A percentile compares a stretch with the other conserved stretches of the same genome.
phyloP scores from a whole-genome alignment of 2,888 invertebrate species.

The Romanomermis culicivorax region DNA sequence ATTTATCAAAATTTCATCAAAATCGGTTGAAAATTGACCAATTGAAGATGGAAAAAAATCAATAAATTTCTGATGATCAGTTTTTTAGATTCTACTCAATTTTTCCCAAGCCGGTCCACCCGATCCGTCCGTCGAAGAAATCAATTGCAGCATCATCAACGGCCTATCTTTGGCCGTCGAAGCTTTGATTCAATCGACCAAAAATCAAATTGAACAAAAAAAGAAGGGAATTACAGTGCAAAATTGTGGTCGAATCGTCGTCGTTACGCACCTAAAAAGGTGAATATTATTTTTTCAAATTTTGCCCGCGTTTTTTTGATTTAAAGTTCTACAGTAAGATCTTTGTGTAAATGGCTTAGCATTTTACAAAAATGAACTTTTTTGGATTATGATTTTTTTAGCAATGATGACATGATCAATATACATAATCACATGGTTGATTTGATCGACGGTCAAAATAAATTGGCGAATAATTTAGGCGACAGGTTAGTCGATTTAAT shows the following conservation, averaged over 20 bases:
- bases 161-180: constrained; percentile 19
- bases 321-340: too few species aligned
- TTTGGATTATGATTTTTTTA: neutral
- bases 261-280: constrained; percentile 8
- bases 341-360: too few species aligned
- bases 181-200: constrained; percentile 15
- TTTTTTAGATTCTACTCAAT: too few species aligned
- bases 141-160: constrained; percentile 18
- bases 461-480: constrained; percentile 9
- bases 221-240: neutral
- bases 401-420: constrained; percentile 4
- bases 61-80: too few species aligned
- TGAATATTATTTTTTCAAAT: neutral
- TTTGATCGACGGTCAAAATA: constrained; percentile 13
- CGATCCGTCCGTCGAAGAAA: constrained; percentile 15
- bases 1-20: neutral
- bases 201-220: constrained; percentile 12
- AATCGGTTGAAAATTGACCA: too few species aligned
- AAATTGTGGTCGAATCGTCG: constrained; percentile 10
- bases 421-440: constrained; percentile 13
- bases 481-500: constrained; percentile 10
- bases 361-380: neutral
- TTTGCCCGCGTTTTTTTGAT: neutral
- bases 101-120: constrained; percentile 60
- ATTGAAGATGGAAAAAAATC: too few species aligned